Evolutionary conservation across 2,888 invertebrate genomes (phyloP), one percentile per base, ranked within the genome.

Genomic region (Nezara viridula): DNA sequence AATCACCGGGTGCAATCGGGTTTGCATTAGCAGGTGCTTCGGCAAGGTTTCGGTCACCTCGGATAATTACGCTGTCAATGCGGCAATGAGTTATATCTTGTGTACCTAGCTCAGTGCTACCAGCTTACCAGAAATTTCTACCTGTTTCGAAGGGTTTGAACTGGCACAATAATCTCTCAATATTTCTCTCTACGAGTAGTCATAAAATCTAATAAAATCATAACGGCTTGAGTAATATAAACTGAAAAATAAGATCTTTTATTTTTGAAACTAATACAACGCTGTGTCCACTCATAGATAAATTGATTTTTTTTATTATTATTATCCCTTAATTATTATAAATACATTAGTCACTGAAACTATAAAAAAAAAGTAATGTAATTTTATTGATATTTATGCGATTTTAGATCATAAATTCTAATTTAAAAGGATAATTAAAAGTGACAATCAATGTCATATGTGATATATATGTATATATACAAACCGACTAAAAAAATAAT

Each of bases 1-100:
- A 73, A 73, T 73, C 66, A 32, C 66, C 6, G 4, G 19, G 19
- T 73, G 66, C 66, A 73, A 73, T 73, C 66, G 66, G 66, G 66
- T 73, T 73, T 73, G 66, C 66, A 73, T 73, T 73, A 73, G 66
- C 66, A 73, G 66, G 66, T 73, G 37, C 66, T 73, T 81, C 40
- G 37, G n/a, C 81, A 81, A 81, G 81, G 81, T n/a, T 44, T 44
- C 81, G 81, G 81, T 47, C 81, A 81, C 81, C 44, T 40, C 24
- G 44, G n/a, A 47, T 44, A 47, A 81, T 81, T 81, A 81, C 40
- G 24, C 81, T 81, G 81, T 81, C 81, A 81, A 81, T 81, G 44
- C 12, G 44, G 10, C 10, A 2, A 47, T 81, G 81, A 81, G 14
- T 81, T 81, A 47, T 44, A 5, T 2, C 44, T 47, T n/a, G 24